Evolutionary conservation across 2,113 vertebrate species (phyloP), one percentile per base, ranked within the genome.

Genomic region (Cyrtonyx montezumae): DNA sequence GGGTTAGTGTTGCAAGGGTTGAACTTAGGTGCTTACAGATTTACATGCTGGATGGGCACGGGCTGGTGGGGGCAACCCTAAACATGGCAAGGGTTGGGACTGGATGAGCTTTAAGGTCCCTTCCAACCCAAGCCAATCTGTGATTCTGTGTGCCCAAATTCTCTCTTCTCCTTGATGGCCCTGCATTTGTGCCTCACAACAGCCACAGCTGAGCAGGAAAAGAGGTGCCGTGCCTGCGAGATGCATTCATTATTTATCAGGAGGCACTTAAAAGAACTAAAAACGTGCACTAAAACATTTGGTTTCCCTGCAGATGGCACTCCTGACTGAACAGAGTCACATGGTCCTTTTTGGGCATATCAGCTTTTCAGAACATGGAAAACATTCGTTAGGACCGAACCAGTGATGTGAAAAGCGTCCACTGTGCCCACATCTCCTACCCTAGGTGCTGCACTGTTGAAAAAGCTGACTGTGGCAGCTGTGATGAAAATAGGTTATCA

Each of bases 171-270:
- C 56, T 79, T 55, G 48, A 12, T 45, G 45, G 53, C 21, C 75
- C 58, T 12, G 4, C 37, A 51, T 75, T 84, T 42, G 17, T 0
- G 2, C 32, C 71, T 58, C 1, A 4, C 21, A 48, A 78, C 76
- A 87, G 37, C 23, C 69, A 66, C 78, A 84, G 58, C 58, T 71
- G 79, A 67, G 46, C 68, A 92, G 51, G 82, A 76, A 76, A 90
- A 58, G 51, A 83, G 42, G 18, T 48, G 22, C 43, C 2, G 0
- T 36, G n/a, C 40, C 58, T 51, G 28, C 13, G 19, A 63, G 49
- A 36, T 21, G 25, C 30, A 18, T 71, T 63, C 36, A 63, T 53
- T 79, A 70, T 61, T 70, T 66, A 78, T 32, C 55, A 45, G 63
- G 51, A 79, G 40, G 53, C 32, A 37, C 79, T 87, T 80, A 46